A percentile compares a stretch with the other conserved stretches of the same genome.
phyloP scores from a whole-genome alignment of 2,113 vertebrate genomes.

The Cynopterus brachyotis region DNA sequence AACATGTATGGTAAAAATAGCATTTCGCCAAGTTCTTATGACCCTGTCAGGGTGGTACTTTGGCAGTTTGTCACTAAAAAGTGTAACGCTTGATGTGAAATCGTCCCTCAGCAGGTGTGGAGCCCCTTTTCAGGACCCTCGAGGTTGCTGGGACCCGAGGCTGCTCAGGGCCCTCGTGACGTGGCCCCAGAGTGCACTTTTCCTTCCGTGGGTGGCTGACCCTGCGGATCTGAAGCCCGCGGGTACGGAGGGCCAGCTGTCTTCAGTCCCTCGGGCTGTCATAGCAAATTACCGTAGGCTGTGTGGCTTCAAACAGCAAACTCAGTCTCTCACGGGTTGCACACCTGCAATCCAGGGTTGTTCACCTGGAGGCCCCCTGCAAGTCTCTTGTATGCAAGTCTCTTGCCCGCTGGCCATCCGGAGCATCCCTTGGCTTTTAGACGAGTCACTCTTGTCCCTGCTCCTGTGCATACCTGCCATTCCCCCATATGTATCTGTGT shows the following conservation, averaged over 20 bases:
- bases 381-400: no score
- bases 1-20: neutral
- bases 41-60: neutral
- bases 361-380: neutral
- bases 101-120: neutral
- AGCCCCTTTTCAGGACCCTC: no score
- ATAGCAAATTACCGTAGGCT: neutral
- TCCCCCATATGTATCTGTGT: neutral
- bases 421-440: neutral
- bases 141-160: no score
- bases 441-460: neutral
- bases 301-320: neutral
- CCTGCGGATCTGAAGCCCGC: neutral
- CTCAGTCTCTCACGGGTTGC: neutral
- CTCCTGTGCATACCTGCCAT: neutral
- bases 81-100: neutral
- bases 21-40: constrained; percentile 18
- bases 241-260: neutral
- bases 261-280: neutral
- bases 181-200: neutral
- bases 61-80: neutral
- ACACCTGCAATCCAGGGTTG: neutral
- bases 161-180: no score
- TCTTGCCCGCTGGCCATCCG: neutral
- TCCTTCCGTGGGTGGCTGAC: neutral